phyloP scores from a whole-genome alignment of 1,140 invertebrate species.

The Sinonovacula constricta region DNA sequence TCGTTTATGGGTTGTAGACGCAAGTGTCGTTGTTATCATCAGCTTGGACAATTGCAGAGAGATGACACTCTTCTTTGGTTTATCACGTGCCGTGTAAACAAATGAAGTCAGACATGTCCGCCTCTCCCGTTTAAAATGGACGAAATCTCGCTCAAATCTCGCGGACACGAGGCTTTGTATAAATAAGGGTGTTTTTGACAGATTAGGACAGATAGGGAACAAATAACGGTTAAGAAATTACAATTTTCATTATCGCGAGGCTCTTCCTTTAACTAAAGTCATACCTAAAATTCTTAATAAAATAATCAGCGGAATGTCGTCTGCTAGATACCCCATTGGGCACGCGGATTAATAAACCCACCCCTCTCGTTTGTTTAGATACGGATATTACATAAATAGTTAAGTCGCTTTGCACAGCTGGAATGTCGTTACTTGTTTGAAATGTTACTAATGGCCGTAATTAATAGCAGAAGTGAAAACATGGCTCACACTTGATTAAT shows the following conservation, averaged over 20 bases:
- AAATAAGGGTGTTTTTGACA: slow-evolving; percentile 52
- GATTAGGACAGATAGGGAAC: slow-evolving; percentile 33
- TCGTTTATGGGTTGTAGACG: too few relatives aligned
- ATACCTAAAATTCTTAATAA: slow-evolving; percentile 31
- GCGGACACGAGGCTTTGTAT: slow-evolving; percentile 50
- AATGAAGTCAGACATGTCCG: too few relatives aligned
- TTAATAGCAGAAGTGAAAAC: too few relatives aligned
- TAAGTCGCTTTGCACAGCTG: slow-evolving; percentile 42
- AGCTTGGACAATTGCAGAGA: too few relatives aligned
- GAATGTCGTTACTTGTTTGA: too few relatives aligned
- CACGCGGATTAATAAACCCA: slow-evolving; percentile 47
- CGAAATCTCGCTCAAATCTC: slow-evolving; percentile 21
- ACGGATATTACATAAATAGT: slow-evolving; percentile 44
- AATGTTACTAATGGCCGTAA: too few relatives aligned
- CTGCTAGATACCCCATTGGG: slow-evolving; percentile 39
- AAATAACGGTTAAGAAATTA: slow-evolving; percentile 45
- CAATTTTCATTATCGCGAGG: slow-evolving; percentile 24
- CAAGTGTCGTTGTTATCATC: too few relatives aligned
- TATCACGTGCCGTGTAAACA: background rate
- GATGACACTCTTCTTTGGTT: too few relatives aligned
- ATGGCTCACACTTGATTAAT: too few relatives aligned
- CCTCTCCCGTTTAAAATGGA: too few relatives aligned
- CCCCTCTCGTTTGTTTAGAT: slow-evolving; percentile 29
- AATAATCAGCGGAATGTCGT: slow-evolving; percentile 8
- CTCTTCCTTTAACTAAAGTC: slow-evolving; percentile 19